Percentiles rank a stretch among this genome's conserved stretches.
Evolutionary conservation across 2,888 invertebrate genomes (phyloP).

Genomic region (Stomorhina lunata): DNA sequence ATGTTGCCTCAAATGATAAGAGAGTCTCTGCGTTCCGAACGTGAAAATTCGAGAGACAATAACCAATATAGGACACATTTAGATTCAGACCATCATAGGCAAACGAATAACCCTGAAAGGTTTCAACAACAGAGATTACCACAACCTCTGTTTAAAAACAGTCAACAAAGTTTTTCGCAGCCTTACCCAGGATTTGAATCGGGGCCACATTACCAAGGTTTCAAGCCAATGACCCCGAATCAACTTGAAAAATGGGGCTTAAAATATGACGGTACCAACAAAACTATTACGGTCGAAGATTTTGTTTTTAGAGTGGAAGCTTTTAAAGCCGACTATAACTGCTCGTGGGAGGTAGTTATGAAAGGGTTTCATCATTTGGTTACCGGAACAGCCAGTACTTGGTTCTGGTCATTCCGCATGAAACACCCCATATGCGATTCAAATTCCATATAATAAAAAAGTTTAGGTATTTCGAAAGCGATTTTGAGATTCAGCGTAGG

Average conservation of each 20-base stretch:
- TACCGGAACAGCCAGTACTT: not conserved
- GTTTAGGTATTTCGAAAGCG: not conserved
- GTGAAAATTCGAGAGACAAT: too few relatives aligned
- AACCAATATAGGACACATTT: too few relatives aligned
- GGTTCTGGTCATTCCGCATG: not conserved
- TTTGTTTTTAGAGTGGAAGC: constrained; percentile 24
- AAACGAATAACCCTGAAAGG: too few relatives aligned
- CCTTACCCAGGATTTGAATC: not conserved
- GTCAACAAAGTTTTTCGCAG: not conserved
- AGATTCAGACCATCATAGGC: too few relatives aligned
- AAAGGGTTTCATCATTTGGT: constrained; percentile 28
- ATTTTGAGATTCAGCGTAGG: constrained; percentile 1
- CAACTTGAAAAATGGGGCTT: constrained; percentile 34
- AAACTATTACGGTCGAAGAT: not conserved
- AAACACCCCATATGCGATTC: not conserved
- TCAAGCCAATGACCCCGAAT: not conserved
- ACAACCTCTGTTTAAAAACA: too few relatives aligned
- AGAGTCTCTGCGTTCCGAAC: not conserved
- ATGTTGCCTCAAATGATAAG: constrained; percentile 9
- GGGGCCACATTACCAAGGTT: too few relatives aligned
- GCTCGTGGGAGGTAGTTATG: constrained; percentile 6
- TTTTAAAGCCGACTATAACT: not conserved
- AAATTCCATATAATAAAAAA: not conserved
- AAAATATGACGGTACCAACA: not conserved
- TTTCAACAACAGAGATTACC: too few relatives aligned